A percentile compares a stretch with the other conserved stretches of the same genome.
Evolutionary conservation across 1,140 invertebrate species (phyloP).

Genomic region (Drosophila hydei): DNA sequence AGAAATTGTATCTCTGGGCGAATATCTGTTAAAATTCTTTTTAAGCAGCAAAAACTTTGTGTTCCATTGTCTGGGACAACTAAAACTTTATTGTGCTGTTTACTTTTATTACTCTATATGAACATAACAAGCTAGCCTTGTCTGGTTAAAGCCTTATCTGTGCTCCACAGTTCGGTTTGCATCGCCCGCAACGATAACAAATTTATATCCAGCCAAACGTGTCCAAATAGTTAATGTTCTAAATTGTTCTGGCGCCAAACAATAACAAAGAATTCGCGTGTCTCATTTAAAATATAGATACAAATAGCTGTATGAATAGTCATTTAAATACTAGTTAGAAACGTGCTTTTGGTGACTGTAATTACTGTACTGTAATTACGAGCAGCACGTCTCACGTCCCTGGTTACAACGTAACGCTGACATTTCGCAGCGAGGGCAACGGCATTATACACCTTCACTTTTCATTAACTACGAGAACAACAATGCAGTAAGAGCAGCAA

Average conservation of each 20-base stretch:
- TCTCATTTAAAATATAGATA: neutral
- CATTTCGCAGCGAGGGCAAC: constrained; percentile 47
- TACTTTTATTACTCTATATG: constrained; percentile 2
- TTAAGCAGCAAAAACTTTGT: neutral
- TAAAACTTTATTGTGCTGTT: constrained; percentile 15
- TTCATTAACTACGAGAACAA: constrained; percentile 62
- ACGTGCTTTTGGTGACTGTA: constrained; percentile 14
- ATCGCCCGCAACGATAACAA: constrained; percentile 7
- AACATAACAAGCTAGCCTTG: neutral
- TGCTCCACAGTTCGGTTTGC: neutral
- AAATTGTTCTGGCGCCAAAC: too few species aligned
- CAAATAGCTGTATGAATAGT: too few species aligned
- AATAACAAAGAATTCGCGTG: neutral
- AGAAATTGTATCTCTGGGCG: neutral
- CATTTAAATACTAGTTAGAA: neutral
- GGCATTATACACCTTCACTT: constrained; percentile 56
- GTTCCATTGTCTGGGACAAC: neutral
- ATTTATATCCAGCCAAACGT: constrained; percentile 11
- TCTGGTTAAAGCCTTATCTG: constrained; percentile 9
- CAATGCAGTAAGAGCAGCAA: constrained; percentile 16
- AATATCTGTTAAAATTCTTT: neutral
- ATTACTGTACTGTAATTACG: constrained; percentile 40
- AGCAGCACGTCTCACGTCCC: neutral
- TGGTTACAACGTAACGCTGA: constrained; percentile 24
- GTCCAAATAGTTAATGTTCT: neutral